phyloP scores from a whole-genome alignment of 2,888 invertebrate genomes.

The Smittia aterrima region DNA sequence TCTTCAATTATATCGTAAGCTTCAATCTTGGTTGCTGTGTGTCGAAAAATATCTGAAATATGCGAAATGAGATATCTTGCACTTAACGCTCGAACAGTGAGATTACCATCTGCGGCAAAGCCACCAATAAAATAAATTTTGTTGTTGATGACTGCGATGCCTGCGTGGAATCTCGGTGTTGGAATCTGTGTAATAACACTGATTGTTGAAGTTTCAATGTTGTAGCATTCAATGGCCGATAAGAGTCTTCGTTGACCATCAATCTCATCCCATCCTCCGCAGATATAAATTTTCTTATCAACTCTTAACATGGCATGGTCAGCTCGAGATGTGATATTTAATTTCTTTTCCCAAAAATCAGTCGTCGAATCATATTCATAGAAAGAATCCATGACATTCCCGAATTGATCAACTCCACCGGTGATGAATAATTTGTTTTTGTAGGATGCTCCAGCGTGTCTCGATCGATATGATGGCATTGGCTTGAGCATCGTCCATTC shows the following conservation, averaged over 20 bases:
- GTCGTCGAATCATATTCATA: slow-evolving; percentile 57
- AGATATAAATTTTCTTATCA: slow-evolving; percentile 60
- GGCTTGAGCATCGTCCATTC: slow-evolving; percentile 60
- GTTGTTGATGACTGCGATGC: slow-evolving; percentile 61
- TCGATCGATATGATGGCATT: slow-evolving; percentile 59
- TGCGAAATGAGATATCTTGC: neutral
- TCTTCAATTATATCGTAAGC: slow-evolving; percentile 63
- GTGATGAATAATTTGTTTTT: slow-evolving; percentile 51
- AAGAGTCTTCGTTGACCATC: slow-evolving; percentile 58
- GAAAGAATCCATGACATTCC: slow-evolving; percentile 55
- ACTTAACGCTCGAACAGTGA: too few relatives aligned
- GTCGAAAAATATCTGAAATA: slow-evolving; percentile 58
- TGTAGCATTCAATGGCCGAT: slow-evolving; percentile 65
- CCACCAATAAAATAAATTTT: slow-evolving; percentile 70
- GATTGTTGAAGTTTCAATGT: slow-evolving; percentile 61
- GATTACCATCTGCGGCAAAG: slow-evolving; percentile 60
- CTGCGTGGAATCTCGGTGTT: slow-evolving; percentile 66
- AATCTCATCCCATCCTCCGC: slow-evolving; percentile 55
- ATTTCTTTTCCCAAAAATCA: slow-evolving; percentile 58
- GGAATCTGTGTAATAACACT: slow-evolving; percentile 61
- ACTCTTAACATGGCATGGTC: slow-evolving; percentile 64
- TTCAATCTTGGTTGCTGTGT: slow-evolving; percentile 65
- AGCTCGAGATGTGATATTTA: slow-evolving; percentile 62
- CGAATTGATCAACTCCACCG: slow-evolving; percentile 51
- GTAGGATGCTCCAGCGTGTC: slow-evolving; percentile 59